Conservation (phyloP, 2,797 vertebrate species). For the Hirundo rustica region DNA sequence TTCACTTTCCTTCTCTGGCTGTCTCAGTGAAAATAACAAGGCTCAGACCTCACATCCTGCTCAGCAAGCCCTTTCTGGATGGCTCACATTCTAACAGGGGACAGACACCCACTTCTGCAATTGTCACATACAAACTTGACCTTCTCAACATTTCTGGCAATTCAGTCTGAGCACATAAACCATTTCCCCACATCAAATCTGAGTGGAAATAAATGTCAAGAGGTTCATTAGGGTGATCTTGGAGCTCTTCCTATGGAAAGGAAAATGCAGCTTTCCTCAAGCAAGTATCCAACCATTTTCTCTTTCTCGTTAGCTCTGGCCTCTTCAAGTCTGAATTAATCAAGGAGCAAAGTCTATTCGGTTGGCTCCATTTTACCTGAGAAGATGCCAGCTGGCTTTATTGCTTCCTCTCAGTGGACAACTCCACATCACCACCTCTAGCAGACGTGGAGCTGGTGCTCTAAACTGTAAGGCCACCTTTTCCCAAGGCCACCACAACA, state of each 20-base stretch:
- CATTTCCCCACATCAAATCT: not conserved
- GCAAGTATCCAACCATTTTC: not conserved
- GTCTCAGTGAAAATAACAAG: not conserved
- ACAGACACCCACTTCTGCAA: not conserved
- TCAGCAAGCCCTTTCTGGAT: not conserved
- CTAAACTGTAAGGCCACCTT: not conserved
- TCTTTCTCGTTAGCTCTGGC: not conserved
- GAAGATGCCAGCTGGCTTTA: not conserved
- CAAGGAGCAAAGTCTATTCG: not conserved
- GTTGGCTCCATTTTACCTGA: not conserved
- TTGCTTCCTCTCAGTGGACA: not conserved
- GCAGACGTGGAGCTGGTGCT: not conserved
- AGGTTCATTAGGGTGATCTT: not conserved
- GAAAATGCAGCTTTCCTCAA: not conserved
- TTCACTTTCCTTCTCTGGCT: not conserved
- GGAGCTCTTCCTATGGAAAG: not conserved
- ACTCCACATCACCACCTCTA: not conserved
- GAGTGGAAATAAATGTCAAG: slow-evolving; percentile 8
- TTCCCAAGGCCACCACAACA: not conserved
- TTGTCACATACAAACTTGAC: not conserved
- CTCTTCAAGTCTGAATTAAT: slow-evolving; percentile 3
- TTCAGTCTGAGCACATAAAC: not conserved
- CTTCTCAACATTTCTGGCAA: not conserved
- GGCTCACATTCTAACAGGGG: not conserved
- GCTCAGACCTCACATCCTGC: not conserved